These are phyloP conservation scores for Egretta garzetta DNA, from an alignment of 2,113 vertebrate species.

Conservation along the genomic window DNA sequence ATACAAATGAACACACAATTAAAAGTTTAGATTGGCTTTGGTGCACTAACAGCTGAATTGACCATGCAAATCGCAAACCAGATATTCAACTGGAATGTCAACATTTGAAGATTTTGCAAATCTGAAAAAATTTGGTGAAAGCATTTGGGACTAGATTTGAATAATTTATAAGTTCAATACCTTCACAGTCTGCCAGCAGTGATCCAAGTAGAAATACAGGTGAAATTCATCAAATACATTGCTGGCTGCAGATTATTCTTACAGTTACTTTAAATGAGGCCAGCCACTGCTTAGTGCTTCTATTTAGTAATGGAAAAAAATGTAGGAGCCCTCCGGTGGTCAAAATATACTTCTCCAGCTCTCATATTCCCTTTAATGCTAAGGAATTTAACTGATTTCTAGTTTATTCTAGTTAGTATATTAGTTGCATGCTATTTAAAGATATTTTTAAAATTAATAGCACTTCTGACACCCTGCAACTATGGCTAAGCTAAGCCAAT, in stretches of 20 bases:
- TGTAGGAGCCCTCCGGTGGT: constrained; percentile 7
- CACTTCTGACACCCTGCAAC: not conserved
- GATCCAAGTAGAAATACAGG: not conserved
- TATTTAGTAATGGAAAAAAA: not conserved
- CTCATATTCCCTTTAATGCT: not conserved
- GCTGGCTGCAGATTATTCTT: not conserved
- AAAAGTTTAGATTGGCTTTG: not conserved
- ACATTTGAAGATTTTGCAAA: not conserved
- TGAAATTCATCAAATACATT: not conserved
- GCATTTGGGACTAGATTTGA: not conserved
- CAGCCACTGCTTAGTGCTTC: not conserved
- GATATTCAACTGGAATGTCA: not conserved
- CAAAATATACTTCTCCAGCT: not conserved
- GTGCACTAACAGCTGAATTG: not conserved
- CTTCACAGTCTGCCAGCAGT: not conserved
- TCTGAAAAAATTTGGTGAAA: not conserved
- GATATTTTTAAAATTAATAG: not conserved
- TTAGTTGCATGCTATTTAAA: not conserved
- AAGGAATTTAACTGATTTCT: not conserved
- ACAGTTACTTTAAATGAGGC: not conserved
- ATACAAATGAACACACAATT: not conserved
- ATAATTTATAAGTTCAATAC: not conserved
- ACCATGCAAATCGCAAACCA: not conserved
- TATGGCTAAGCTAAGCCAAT: not conserved
- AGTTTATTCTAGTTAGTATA: not conserved